Percentiles rank a stretch among this genome's conserved stretches.
Evolutionary conservation across 2,888 invertebrate species (phyloP).

Genomic region (Spilosoma lubricipeda): DNA sequence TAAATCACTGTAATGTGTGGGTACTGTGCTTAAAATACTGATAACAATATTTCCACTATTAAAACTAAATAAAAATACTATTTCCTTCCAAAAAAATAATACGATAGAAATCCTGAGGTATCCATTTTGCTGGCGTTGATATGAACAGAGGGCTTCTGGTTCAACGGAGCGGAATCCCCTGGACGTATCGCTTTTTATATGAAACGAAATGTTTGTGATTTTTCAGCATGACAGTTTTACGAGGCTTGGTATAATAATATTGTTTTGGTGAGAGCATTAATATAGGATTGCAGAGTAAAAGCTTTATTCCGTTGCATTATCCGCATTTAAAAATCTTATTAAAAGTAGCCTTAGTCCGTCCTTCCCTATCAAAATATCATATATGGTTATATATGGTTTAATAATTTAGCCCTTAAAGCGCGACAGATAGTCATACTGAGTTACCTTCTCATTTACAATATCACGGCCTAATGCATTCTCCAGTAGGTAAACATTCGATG

Average conservation of each 20-base stretch:
- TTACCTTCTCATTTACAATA: no score
- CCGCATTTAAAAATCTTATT: no score
- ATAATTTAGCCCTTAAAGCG: no score
- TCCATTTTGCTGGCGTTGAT: constrained; percentile 31
- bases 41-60: neutral
- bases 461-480: no score
- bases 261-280: neutral
- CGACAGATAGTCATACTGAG: no score
- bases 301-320: no score
- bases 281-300: neutral
- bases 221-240: constrained; percentile 23
- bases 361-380: no score
- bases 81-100: constrained; percentile 5
- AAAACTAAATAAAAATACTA: neutral
- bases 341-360: no score
- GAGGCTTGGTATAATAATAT: neutral
- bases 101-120: constrained; percentile 33
- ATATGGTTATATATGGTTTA: no score
- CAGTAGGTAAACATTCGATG: no score
- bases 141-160: constrained; percentile 46
- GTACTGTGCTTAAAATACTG: neutral
- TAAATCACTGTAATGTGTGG: neutral
- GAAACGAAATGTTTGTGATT: constrained; percentile 31
- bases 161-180: constrained; percentile 40
- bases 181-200: constrained; percentile 37